phyloP scores from a whole-genome alignment of 2,113 vertebrate species.

The Erythrolamprus reginae region DNA sequence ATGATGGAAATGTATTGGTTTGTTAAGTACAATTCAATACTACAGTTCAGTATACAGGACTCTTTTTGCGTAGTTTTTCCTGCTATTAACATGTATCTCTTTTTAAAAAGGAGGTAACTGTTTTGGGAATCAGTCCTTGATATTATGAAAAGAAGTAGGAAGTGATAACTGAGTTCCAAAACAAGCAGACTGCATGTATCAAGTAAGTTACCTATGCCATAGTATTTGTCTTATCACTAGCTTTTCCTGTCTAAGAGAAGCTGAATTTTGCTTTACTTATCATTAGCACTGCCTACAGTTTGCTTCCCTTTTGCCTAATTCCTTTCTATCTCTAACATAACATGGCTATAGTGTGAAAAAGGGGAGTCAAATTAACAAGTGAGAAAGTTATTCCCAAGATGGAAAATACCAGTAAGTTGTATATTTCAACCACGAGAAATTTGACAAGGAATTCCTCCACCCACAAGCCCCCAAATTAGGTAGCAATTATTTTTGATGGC shows the following conservation, averaged over 20 bases:
- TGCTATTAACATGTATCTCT: background rate
- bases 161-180: background rate
- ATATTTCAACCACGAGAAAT: background rate
- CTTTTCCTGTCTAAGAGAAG: background rate
- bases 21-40: background rate
- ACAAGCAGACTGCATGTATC: background rate
- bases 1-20: background rate
- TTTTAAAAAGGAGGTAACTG: background rate
- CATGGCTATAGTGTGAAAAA: background rate
- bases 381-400: background rate
- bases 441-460: background rate
- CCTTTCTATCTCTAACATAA: background rate
- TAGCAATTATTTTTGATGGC: background rate
- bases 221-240: background rate
- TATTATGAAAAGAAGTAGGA: background rate
- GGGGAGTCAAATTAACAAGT: background rate
- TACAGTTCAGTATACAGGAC: background rate
- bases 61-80: background rate
- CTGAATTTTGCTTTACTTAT: background rate
- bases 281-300: background rate
- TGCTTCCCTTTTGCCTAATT: background rate
- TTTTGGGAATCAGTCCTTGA: background rate
- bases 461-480: background rate
- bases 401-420: background rate
- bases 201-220: background rate